Percentiles rank a stretch among this genome's conserved stretches.
phyloP scores from a whole-genome alignment of 2,888 invertebrate genomes.

The Adelphocoris suturalis region DNA sequence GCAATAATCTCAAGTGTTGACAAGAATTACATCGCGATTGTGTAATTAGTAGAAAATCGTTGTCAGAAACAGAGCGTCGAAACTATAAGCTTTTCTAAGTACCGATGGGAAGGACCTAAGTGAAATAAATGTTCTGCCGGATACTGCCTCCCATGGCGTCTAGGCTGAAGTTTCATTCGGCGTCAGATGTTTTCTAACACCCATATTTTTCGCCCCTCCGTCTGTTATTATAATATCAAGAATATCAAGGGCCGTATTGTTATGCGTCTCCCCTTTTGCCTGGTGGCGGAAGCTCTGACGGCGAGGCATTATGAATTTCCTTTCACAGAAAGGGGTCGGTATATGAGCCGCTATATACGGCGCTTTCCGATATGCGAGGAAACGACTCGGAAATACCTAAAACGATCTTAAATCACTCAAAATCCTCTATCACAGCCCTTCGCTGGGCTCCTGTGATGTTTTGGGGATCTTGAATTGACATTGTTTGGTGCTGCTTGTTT shows the following conservation, averaged over 20 bases:
- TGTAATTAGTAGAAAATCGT: too few species aligned
- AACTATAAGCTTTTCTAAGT: too few species aligned
- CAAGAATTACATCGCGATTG: too few species aligned
- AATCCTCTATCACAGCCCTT: background rate
- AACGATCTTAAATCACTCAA: slow-evolving; percentile 42
- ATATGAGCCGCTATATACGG: background rate
- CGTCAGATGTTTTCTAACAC: background rate
- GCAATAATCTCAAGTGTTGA: too few species aligned
- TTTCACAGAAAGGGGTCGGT: background rate
- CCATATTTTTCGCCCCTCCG: slow-evolving; percentile 1
- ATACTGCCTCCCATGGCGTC: too few species aligned
- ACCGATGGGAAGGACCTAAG: too few species aligned
- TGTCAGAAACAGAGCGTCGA: too few species aligned
- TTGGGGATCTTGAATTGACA: too few species aligned
- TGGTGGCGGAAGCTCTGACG: background rate
- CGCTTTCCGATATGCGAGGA: slow-evolving; percentile 36
- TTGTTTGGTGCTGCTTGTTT: too few species aligned
- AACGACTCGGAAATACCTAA: slow-evolving; percentile 1
- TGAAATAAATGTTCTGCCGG: too few species aligned
- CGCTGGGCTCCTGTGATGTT: background rate
- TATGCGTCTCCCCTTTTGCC: background rate
- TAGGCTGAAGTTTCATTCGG: background rate
- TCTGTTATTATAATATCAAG: slow-evolving; percentile 5
- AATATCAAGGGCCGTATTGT: background rate
- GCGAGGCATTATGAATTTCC: slow-evolving; percentile 16